phyloP scores from a whole-genome alignment of 37 sponge, comb jelly and placozoan genomes.

The Axinella damicornis region DNA sequence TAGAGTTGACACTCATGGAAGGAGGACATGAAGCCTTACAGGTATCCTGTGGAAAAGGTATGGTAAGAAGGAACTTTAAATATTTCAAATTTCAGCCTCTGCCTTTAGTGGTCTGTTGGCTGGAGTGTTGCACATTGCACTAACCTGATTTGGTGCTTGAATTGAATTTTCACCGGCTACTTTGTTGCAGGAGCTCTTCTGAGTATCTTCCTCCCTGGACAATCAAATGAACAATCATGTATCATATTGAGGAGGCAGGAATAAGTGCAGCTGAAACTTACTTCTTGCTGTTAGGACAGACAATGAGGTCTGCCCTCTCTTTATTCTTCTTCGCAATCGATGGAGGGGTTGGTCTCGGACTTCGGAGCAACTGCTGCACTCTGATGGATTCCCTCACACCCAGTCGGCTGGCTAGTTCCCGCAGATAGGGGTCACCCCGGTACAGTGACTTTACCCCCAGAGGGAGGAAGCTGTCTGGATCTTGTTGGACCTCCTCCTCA shows the following conservation, averaged over 20 bases:
- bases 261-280: not conserved
- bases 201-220: too few species aligned
- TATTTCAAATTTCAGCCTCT: too few species aligned
- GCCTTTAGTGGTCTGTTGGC: too few species aligned
- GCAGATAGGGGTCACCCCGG: slow-evolving; percentile 29
- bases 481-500: slow-evolving; percentile 5
- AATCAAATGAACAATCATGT: too few species aligned
- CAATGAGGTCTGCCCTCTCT: slow-evolving; percentile 6
- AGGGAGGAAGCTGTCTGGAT: not conserved
- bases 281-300: slow-evolving; percentile 23
- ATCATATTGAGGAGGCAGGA: too few species aligned
- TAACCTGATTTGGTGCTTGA: too few species aligned
- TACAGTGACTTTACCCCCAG: slow-evolving; percentile 6
- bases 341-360: slow-evolving; percentile 46
- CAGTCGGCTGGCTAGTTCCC: slow-evolving; percentile 34
- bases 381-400: slow-evolving; percentile 38
- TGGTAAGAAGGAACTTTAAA: too few species aligned
- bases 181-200: not conserved
- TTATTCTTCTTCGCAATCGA: slow-evolving; percentile 38
- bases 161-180: too few species aligned
- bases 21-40: not conserved
- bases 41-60: not conserved
- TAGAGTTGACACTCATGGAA: not conserved
- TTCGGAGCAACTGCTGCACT: slow-evolving; percentile 14
- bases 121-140: too few species aligned